These are phyloP conservation scores for Thyatira batis DNA, from an alignment of 2,888 invertebrate species.

Conservation along the genomic window DNA sequence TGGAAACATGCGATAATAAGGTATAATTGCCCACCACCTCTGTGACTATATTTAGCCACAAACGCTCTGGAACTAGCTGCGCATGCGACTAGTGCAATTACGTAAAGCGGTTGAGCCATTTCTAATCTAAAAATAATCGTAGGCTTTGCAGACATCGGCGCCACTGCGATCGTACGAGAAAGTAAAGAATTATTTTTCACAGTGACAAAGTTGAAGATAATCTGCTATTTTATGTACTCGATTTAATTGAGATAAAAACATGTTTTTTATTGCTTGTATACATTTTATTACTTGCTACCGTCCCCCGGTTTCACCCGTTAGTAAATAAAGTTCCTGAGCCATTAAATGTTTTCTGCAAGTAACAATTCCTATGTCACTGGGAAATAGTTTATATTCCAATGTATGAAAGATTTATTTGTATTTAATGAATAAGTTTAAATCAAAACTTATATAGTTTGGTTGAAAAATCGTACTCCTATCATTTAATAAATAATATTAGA, in stretches of 20 bases:
- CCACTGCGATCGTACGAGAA: slow-evolving; percentile 78
- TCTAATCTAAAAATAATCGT: slow-evolving; percentile 83
- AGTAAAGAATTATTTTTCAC: slow-evolving; percentile 73
- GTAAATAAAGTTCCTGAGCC: too few relatives aligned
- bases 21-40: slow-evolving; percentile 77
- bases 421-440: too few relatives aligned
- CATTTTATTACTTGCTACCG: neutral
- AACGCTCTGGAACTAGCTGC: slow-evolving; percentile 76
- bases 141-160: slow-evolving; percentile 77
- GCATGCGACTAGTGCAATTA: slow-evolving; percentile 80
- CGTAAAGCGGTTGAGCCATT: slow-evolving; percentile 82
- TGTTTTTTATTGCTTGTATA: neutral
- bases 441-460: too few relatives aligned
- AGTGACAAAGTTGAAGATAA: slow-evolving; percentile 37
- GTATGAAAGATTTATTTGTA: too few relatives aligned
- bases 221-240: neutral
- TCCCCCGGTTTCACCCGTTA: too few relatives aligned
- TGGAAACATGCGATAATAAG: slow-evolving; percentile 81
- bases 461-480: too few relatives aligned
- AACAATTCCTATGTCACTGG: too few relatives aligned
- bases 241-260: neutral
- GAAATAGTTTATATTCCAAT: too few relatives aligned
- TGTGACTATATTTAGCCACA: slow-evolving; percentile 80
- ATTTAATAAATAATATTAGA: too few relatives aligned
- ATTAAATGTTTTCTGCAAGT: too few relatives aligned